phyloP scores from a whole-genome alignment of 1,140 invertebrate species.

The Anadara kagoshimensis region DNA sequence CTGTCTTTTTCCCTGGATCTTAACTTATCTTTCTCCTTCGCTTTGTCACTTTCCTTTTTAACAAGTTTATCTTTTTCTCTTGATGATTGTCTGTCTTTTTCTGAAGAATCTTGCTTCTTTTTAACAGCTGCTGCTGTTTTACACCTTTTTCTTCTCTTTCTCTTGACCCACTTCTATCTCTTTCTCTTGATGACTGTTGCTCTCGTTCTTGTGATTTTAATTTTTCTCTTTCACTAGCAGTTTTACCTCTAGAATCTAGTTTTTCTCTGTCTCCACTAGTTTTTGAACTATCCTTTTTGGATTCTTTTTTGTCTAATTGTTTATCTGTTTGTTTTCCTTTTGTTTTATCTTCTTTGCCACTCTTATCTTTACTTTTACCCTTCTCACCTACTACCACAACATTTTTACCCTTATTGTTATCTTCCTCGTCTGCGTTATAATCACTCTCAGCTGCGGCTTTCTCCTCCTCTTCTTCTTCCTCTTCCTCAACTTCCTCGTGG shows the following conservation, averaged over 20 bases:
- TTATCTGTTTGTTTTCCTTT: not conserved
- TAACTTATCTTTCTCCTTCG: not conserved
- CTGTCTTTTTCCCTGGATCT: not conserved
- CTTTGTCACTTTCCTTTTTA: not conserved
- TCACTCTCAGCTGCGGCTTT: constrained; percentile 13
- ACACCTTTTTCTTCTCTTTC: constrained; percentile 6
- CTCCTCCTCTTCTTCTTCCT: constrained; percentile 8
- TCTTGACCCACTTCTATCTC: too few relatives aligned
- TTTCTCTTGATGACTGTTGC: not conserved
- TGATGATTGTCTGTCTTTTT: not conserved
- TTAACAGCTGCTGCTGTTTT: not conserved
- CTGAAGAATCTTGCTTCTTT: constrained; percentile 1
- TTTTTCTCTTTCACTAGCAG: constrained; percentile 1
- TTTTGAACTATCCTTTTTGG: constrained; percentile 3
- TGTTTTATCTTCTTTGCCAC: constrained; percentile 8
- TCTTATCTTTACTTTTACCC: not conserved
- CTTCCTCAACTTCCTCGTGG: not conserved
- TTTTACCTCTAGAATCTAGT: constrained; percentile 17
- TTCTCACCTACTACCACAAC: constrained; percentile 14
- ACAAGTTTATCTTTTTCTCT: not conserved
- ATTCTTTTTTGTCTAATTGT: constrained; percentile 15
- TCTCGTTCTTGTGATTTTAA: too few relatives aligned
- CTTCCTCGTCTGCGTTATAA: constrained; percentile 3
- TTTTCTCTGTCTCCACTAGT: constrained; percentile 3
- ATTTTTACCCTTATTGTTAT: constrained; percentile 11